These are phyloP conservation scores for Geotrupes spiniger DNA, from an alignment of 2,888 invertebrate genomes.

Conservation along the genomic window DNA sequence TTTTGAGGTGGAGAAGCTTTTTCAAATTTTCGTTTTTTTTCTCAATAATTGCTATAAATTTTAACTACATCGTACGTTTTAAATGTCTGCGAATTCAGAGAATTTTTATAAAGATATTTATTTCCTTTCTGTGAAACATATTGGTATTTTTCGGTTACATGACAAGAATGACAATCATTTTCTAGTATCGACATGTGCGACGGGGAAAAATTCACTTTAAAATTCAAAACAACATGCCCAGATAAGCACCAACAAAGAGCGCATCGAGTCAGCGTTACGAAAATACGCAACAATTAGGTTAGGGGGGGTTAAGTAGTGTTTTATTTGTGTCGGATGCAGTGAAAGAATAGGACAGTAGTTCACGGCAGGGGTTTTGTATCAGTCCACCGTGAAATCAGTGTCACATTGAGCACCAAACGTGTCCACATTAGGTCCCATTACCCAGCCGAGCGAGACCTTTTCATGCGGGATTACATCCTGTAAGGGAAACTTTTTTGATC, in stretches of 20 bases:
- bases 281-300: conserved; percentile 7
- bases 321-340: conserved; percentile 21
- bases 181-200: background rate
- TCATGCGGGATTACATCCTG: conserved; percentile 35
- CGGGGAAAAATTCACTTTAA: background rate
- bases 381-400: conserved; percentile 34
- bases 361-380: conserved; percentile 28
- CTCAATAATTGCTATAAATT: too few relatives aligned
- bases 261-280: conserved; percentile 14
- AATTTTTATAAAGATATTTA: too few relatives aligned
- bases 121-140: too few relatives aligned
- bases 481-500: conserved; percentile 34
- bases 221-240: conserved; percentile 8
- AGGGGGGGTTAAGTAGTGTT: conserved; percentile 14
- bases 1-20: too few relatives aligned
- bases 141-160: too few relatives aligned
- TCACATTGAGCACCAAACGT: conserved; percentile 39
- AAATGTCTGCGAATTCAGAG: too few relatives aligned
- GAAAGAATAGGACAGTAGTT: conserved; percentile 23
- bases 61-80: too few relatives aligned
- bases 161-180: too few relatives aligned
- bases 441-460: conserved; percentile 41
- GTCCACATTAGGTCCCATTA: conserved; percentile 46
- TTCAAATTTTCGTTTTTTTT: too few relatives aligned
- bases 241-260: conserved; percentile 14